phyloP scores from a whole-genome alignment of 2,113 vertebrate species.

The Nicator chloris region DNA sequence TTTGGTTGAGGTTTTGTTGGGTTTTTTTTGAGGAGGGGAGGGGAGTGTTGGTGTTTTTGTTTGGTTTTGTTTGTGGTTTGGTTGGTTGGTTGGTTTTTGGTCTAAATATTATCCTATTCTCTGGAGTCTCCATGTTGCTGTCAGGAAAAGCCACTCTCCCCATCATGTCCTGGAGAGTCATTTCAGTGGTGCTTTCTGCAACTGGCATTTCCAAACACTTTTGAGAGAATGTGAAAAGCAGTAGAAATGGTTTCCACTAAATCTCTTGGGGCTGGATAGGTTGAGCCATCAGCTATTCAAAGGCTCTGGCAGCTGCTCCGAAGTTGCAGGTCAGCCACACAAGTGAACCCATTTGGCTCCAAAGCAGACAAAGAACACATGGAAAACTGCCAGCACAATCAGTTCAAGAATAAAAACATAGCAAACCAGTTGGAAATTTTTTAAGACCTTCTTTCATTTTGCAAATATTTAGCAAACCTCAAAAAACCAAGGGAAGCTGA shows the following conservation, averaged over 20 bases:
- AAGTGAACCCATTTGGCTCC: neutral
- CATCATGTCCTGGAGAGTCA: neutral
- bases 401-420: neutral
- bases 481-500: neutral
- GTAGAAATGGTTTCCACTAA: neutral
- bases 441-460: neutral
- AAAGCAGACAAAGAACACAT: neutral
- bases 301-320: neutral
- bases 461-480: neutral
- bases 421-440: neutral
- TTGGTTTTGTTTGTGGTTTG: neutral
- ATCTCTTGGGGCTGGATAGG: neutral
- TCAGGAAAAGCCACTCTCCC: neutral
- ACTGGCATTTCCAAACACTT: neutral
- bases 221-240: neutral
- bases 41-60: no score
- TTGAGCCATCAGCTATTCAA: neutral
- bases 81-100: neutral
- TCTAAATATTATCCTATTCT: neutral
- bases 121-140: rapidly evolving
- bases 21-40: neutral
- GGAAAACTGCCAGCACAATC: neutral
- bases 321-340: neutral
- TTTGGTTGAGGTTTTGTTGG: neutral
- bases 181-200: neutral